Evolutionary conservation across 2,797 vertebrate genomes (phyloP).

Genomic region (Syncerus caffer): DNA sequence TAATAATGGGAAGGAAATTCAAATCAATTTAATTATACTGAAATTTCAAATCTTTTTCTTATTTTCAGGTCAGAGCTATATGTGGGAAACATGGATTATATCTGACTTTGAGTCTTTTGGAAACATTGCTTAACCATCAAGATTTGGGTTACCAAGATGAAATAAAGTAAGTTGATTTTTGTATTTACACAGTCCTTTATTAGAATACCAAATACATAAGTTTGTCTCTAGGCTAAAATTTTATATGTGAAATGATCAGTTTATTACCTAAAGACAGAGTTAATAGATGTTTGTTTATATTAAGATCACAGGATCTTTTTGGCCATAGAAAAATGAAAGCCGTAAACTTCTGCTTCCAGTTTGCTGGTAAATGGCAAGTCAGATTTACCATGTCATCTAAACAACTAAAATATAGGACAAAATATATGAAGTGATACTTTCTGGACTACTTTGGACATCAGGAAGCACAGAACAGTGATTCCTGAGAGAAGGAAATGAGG

Average conservation of each 20-base stretch:
- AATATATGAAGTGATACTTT: not conserved
- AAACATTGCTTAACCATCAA: slow-evolving; percentile 62
- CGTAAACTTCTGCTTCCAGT: not conserved
- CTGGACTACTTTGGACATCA: not conserved
- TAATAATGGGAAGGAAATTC: not conserved
- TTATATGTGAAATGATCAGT: not conserved
- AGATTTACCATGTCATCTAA: not conserved
- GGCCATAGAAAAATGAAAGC: not conserved
- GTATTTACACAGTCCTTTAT: not conserved
- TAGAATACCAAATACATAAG: not conserved
- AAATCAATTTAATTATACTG: not conserved
- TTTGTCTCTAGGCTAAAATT: not conserved
- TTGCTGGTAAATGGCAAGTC: not conserved
- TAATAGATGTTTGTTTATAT: not conserved
- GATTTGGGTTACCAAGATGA: slow-evolving; percentile 50
- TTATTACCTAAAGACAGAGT: not conserved
- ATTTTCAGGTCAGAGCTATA: slow-evolving; percentile 64
- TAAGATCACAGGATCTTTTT: not conserved
- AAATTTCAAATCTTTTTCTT: not conserved
- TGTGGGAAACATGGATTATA: slow-evolving; percentile 62
- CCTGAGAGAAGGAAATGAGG: not conserved
- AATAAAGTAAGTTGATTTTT: slow-evolving; percentile 69
- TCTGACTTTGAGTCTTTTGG: slow-evolving; percentile 56
- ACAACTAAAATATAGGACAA: not conserved
- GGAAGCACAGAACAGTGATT: not conserved